Percentiles rank a stretch among this genome's conserved stretches.
These are phyloP conservation scores for Leucoraja ocellata DNA, from an alignment of 2,797 vertebrate species.

Conservation along the genomic window DNA sequence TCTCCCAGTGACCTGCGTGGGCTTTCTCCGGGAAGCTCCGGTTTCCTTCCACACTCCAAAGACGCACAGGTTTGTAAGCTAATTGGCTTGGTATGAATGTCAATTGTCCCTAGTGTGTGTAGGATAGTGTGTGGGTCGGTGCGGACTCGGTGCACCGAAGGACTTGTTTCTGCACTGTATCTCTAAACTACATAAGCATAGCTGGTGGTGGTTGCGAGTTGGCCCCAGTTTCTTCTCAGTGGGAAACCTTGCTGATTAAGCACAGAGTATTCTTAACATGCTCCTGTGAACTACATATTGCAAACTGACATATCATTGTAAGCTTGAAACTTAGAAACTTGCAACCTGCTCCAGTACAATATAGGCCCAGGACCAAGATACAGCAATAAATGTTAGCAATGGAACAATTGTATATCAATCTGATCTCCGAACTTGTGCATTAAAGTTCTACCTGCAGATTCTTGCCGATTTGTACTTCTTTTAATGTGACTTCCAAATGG, in stretches of 20 bases:
- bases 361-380: neutral
- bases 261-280: neutral
- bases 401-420: neutral
- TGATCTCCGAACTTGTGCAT: neutral
- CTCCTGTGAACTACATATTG: neutral
- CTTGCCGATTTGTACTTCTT: neutral
- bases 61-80: too few species aligned
- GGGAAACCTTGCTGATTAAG: neutral
- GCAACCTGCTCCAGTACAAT: neutral
- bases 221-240: neutral
- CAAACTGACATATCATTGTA: neutral
- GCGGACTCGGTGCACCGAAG: too few species aligned
- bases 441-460: neutral
- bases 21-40: too few species aligned
- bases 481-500: neutral
- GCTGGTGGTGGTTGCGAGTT: neutral
- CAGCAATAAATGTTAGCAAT: neutral
- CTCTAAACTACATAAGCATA: too few species aligned
- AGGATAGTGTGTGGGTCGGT: too few species aligned
- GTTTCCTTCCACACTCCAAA: too few species aligned
- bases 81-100: too few species aligned
- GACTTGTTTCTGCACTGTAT: too few species aligned
- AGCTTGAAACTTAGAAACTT: neutral
- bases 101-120: too few species aligned
- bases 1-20: too few species aligned